Evolutionary conservation across 1,140 invertebrate genomes (phyloP), one percentile per base, ranked within the genome.

Genomic region (Megathymus violae): DNA sequence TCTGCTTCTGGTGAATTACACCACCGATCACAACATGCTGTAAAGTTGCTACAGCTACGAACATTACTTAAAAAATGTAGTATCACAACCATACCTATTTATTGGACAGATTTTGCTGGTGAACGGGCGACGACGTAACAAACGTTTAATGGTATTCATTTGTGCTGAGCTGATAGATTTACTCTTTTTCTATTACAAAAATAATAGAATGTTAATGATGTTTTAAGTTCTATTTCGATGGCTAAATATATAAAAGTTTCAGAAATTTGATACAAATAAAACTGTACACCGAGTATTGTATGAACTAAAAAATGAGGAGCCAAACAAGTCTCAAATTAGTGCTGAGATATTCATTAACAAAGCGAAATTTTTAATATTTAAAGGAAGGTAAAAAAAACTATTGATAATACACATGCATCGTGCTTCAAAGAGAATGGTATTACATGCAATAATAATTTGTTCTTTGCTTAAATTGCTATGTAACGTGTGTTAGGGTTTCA

Each of bases 1-100:
- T 71, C 88, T 87, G 88, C 80, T 86, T 80, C 82, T 88, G 63
- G 58, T 25, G 7, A 43, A 68, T 44, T 19, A 67, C 43, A 0
- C 9, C 11, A 52, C 19, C 19, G 11, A 10, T 63, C 27, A 51
- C 25, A 2, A 31, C 13, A 1, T 31, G 46, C 11, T 15, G 7
- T 31, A 4, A 1, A 31, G 4, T 31, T 31, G 7, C 27, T 31
- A 31, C 27, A 31, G 3, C 27, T 31, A 31, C 3, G 3, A 6
- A 6, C 3, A 31, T 31, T 6, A 5, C 3, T 5, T 31, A 4
- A 6, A 31, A 31, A 31, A 4, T 9, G 4, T 31, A 31, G 7
- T 4, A 31, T 1, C 27, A 4, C 3, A 31, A 9, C 7, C 7
- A 2, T 22, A 5, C 5, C 19, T 22, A 22, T 22, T 22, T 5